Evolutionary conservation across 37 sponge, comb jelly and placozoan species (phyloP), one percentile per base, ranked within the genome.

Genomic region (Halisarca cf. caerulea): DNA sequence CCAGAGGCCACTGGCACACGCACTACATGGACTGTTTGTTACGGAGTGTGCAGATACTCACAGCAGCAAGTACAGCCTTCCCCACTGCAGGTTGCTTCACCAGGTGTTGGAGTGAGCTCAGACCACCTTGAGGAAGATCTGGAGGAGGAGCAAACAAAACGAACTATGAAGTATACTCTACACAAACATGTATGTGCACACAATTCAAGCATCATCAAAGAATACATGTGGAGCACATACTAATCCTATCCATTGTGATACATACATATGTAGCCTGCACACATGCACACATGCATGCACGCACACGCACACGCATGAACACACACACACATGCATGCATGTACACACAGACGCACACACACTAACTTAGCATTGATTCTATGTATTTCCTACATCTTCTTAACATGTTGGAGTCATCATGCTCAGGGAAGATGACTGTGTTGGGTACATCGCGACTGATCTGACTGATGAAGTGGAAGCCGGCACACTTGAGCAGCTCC

Each of bases 391-490:
- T 83, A 33, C 91, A 88, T 55, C 83, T 90, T 33, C 84, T 77
- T 66, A 85, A 91, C 53, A 91, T 47, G 25, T 91, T 88, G 24
- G 96, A 90, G 83, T 96, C 94, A 47, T 96, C 96, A 38, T 93
- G 94, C 80, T 93, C 91, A 1, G 96, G 96, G 80, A 90, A 96
- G 30, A 96, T 85, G 72, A 96, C 88, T 45, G 89, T 89, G 32
- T 86, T 79, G 2, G 89, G 94, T 15, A 89, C 81, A 28, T 96
- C 93, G 15, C 86, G 73, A 79, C 84, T 89, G 58, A 92, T 82
- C 14, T 39, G 85, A 6, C 84, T 66, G 44, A 89, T 90, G 73
- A 96, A 91, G 57, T 88, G 89, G 89, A 93, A 96, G 37, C 96
- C 96, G 37, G 82, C 87, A 39, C 73, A 82, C 24, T 77, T 62